Evolutionary conservation across 1,140 invertebrate genomes (phyloP), one percentile per base, ranked within the genome.

Genomic region (Drosophila simulans): DNA sequence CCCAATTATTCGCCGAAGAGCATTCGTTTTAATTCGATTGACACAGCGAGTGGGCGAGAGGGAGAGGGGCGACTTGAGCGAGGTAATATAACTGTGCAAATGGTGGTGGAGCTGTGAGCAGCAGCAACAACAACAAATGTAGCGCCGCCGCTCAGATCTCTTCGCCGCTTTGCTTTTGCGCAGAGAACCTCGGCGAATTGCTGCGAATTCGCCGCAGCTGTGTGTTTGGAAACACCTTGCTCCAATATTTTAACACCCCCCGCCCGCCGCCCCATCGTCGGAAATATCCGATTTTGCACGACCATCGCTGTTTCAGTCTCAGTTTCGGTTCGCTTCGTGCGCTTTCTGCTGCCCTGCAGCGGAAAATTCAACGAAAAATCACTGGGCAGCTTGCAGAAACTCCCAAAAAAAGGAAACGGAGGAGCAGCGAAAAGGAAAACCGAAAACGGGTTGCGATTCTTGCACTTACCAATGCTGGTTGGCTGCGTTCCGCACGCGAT

Each of bases 211-310:
- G 68, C 52, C 56, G 68, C 62, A 62, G 74, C 53, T 56, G 73
- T 83, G 70, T 88, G 70, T 86, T 83, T 89, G 84, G 84, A 88
- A 89, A 88, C 84, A 88, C 84, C 84, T 88, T 88, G 84, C 84
- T 89, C 84, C 80, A 89, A 89, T 84, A 89, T 89, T 89, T 77
- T 56, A 52, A 34, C 58, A 57, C 55, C 34, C 65, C 40, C 46
- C 58, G 13, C 12, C 37, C 11, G 11, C 12, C 11, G 11, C 37
- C 1, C 37, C 37, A 1, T 39, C 37, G 35, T 46, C 51, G 35
- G 57, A 63, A 51, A 48, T 49, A 52, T 17, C 56, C 74, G 48
- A 49, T 49, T 52, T 22, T 52, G 49, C 56, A 53, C 51, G 57
- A 62, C 40, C 77, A 43, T 77, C 72, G 52, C 45, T 46, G 62